Base-by-base conservation (phyloP, 1,140 invertebrate species). In the Ericerus pela region DNA sequence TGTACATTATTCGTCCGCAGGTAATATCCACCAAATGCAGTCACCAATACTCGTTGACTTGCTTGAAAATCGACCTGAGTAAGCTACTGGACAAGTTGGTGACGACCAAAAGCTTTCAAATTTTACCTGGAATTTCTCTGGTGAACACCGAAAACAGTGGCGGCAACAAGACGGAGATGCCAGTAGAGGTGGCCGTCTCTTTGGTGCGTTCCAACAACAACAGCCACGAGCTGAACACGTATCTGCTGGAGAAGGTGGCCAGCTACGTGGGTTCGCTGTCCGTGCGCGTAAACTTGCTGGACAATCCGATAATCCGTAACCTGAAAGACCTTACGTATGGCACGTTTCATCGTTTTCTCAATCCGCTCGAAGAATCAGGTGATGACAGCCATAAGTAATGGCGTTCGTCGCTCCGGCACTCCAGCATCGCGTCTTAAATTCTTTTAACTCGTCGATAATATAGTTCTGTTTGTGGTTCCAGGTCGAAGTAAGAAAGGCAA, bases 41-140 rank as follows among this genome's bases (percentile, higher is more conserved):
- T 18, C 78, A 78, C 11, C 73, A 76, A 0, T 86, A 86, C 61
- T 84, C 81, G 66, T 71, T 78, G 11, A 84, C 80, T 29, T 88
- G 85, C 62, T 68, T 88, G n/a, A 87, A 87, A 66, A 71, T 88
- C 53, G 84, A 87, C 69, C 76, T 85, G 24, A 78, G 85, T 11
- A 79, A 80, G 1, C 76, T 85, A 62, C 72, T 88, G 27, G 84
- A 87, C 60, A 79, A 77, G 60, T 64, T 87, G 2, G 80, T 78
- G 26, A 75, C 79, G 52, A 75, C 77, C 33, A 74, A 80, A 24
- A 73, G 79, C 60, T 62, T 59, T 30, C 69, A 80, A 26, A 74
- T 75, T 53, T 71, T 88, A 0, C 62, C 85, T 5, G 60, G 64
- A 0, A 47, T 62, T 1, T 59, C 53, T 1, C 14, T 57, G 0